Base-by-base conservation (phyloP, 2,797 vertebrate genomes). In the Smutsia gigantea region DNA sequence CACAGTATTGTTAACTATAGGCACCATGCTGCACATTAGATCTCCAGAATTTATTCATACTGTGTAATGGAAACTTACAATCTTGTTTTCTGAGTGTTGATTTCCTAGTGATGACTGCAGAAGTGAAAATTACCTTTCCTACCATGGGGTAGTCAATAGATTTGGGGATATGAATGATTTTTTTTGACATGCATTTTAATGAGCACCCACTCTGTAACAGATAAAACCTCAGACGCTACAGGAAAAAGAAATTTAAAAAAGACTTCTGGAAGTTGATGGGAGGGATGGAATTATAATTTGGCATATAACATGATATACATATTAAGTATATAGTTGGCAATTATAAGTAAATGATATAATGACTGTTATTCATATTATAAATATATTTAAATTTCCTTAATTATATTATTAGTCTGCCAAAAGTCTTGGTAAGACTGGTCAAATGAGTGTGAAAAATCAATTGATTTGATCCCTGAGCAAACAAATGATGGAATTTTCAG, bases 401-500 rank as follows among this genome's bases (percentile, higher is more conserved):
- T 88, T 90, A 19, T 49, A 57, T 91, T 93, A 72, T 92, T 90
- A 49, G 11, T 78, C 21, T 72, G 17, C 25, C 94, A 94, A 82
- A 77, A n/a, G n/a, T 15, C 77, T 96, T 94, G 31, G 15, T 94
- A n/a, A 93, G 14, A 82, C 29, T 85, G 19, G 13, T 64, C 31
- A 95, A 69, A 21, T 71, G 14, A 82, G 23, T 89, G 27, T 93
- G 39, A 12, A 63, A 85, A 89, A 64, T 42, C 10, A 86, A 27
- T 83, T 51, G 46, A 29, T 72, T 93, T 14, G 27, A 87, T 5
- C 75, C 11, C 27, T 37, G 34, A 95, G 61, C 27, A 83, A 37
- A 89, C 13, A 78, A 66, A 93, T 55, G 37, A 55, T 96, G 8
- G 23, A 18, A 81, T 90, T 96, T 97, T 75, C 27, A 31, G 49